These are phyloP conservation scores for Drosophila burlai DNA, from an alignment of 1,140 invertebrate species.

Conservation along the genomic window DNA sequence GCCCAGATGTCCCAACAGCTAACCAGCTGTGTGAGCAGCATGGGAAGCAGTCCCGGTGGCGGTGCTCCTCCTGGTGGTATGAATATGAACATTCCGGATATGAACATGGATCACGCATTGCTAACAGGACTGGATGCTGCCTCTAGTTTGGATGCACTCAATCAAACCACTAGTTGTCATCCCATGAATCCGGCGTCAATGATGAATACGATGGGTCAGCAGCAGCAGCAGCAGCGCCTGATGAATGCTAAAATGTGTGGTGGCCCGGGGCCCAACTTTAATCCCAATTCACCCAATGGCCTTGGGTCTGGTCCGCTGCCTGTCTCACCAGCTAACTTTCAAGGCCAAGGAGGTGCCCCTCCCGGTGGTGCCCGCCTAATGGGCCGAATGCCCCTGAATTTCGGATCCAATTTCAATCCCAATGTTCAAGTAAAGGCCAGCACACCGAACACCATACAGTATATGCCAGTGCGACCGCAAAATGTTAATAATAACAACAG, in stretches of 20 bases:
- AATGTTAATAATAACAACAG: constrained; percentile 86
- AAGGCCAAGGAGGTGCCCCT: constrained; percentile 81
- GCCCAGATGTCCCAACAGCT: constrained; percentile 97
- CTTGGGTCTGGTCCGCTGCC: constrained; percentile 45
- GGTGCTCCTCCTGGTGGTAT: constrained; percentile 85
- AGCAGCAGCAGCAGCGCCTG: constrained; percentile 76
- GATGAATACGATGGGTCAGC: constrained; percentile 71
- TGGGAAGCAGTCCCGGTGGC: constrained; percentile 86
- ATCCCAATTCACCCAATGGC: constrained; percentile 46
- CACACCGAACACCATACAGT: constrained; percentile 99
- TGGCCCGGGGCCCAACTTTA: constrained; percentile 78
- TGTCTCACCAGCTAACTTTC: constrained; percentile 64
- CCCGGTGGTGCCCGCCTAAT: constrained; percentile 85
- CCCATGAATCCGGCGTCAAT: constrained; percentile 56
- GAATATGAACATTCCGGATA: constrained; percentile 64
- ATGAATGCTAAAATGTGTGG: constrained; percentile 85
- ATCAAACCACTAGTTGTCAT: constrained; percentile 57
- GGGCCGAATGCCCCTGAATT: constrained; percentile 84
- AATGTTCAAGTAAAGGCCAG: constrained; percentile 97
- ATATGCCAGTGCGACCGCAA: constrained; percentile 96
- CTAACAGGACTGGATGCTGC: constrained; percentile 72
- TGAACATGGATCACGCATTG: constrained; percentile 84
- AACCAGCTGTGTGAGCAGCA: constrained; percentile 89
- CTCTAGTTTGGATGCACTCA: constrained; percentile 67
- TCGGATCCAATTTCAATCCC: constrained; percentile 85